Evolutionary conservation across 2,888 invertebrate genomes (phyloP), one percentile per base, ranked within the genome.

Genomic region (Eupsilia transversa): DNA sequence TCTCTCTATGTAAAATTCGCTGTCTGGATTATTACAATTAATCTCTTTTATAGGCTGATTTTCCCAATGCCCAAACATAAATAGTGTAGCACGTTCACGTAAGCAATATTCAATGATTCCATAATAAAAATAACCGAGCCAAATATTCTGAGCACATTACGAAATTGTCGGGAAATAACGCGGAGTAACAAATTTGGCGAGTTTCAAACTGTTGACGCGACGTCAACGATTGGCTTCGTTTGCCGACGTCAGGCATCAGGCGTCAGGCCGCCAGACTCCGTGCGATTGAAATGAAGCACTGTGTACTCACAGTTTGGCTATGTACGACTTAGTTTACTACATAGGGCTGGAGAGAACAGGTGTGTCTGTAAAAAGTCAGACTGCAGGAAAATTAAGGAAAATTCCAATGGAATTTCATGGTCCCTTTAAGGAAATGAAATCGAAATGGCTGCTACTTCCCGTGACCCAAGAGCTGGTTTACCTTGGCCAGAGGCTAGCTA

Each of bases 181-280:
- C 67, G 38, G 60, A 63, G 67, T 69, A 73, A 83, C 77, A 81
- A 81, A 84, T 84, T 85, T 74, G 67, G 84, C 59, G 68, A 78
- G 74, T 82, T 82, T 71, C 59, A 77, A 82, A 78, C 79, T 85
- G 82, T 81, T 79, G 79, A 72, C 72, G 79, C 80, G 73, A 63
- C 77, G 78, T 85, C 84, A 85, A 78, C 78, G 87, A 93, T 93
- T 93, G 92, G 88, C 92, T 92, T 93, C 92, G 89, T 93, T 93
- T 92, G 89, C 70, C 73, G 89, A 87, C 88, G 82, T 88, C 93
- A 91, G 88, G 86, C 88, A 81, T 88, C 93, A 91, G 88, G 86
- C 84, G 86, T 89, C 92, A 90, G 88, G 84, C 77, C 65, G 80
- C 68, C 75, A 75, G 84, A 77, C 78, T 78, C 72, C 75, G 77